Conservation (phyloP, 1,140 invertebrate species). For the Colletes latitarsis region DNA sequence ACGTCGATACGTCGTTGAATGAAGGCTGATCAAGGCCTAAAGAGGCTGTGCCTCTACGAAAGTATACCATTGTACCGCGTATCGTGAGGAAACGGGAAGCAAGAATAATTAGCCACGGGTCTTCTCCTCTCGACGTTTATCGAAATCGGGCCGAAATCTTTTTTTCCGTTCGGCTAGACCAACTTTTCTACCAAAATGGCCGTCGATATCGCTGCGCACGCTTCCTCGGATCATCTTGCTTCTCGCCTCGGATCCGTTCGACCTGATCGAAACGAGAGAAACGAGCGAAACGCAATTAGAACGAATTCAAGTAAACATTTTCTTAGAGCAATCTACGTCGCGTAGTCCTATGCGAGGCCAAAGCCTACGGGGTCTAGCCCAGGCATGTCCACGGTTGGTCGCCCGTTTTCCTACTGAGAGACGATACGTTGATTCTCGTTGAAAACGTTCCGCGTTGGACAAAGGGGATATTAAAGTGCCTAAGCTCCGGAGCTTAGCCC, state of each 20-base stretch:
- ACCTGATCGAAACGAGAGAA: neutral
- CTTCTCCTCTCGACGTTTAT: neutral
- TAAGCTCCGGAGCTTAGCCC: no score
- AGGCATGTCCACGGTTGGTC: no score
- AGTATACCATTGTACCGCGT: slow-evolving; percentile 41
- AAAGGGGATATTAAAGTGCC: no score
- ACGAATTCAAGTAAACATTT: neutral
- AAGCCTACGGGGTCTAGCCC: no score
- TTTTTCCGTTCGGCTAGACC: neutral
- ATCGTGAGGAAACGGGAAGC: neutral
- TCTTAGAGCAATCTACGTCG: neutral
- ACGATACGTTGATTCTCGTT: no score
- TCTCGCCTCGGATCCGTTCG: neutral
- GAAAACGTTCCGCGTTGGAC: no score
- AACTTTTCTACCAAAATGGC: neutral
- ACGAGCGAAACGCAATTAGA: neutral
- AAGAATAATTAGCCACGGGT: neutral
- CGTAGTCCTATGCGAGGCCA: neutral
- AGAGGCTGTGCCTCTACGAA: slow-evolving; percentile 58
- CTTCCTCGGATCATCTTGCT: neutral
- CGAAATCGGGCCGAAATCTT: neutral
- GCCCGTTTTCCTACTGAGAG: no score
- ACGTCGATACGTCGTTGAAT: neutral
- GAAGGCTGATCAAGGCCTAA: slow-evolving; percentile 1
- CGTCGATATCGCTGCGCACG: neutral